A percentile compares a stretch with the other conserved stretches of the same genome.
phyloP scores from a whole-genome alignment of 2,797 vertebrate species.

The Hapalemur alaotrensis region DNA sequence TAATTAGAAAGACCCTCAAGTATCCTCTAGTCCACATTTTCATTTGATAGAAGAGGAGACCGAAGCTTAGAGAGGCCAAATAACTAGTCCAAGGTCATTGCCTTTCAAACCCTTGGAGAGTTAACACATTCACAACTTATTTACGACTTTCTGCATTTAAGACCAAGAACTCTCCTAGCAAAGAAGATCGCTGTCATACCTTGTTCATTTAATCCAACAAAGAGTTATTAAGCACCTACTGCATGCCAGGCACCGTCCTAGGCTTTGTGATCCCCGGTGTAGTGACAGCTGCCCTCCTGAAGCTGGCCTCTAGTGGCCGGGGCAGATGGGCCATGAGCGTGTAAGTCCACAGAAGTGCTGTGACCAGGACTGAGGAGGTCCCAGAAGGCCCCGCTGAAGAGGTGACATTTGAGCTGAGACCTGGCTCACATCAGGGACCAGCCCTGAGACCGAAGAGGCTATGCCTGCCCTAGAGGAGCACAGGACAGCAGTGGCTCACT shows the following conservation, averaged over 20 bases:
- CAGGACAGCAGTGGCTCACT: background rate
- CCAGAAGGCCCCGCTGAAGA: background rate
- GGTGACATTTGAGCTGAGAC: background rate
- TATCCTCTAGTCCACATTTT: background rate
- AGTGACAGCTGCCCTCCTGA: background rate
- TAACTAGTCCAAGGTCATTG: background rate
- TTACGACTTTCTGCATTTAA: background rate
- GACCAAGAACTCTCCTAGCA: background rate
- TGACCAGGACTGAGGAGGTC: background rate
- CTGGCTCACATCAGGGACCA: background rate
- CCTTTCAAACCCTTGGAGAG: background rate
- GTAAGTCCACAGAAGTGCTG: background rate
- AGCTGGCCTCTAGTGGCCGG: background rate
- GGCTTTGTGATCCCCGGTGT: too few species aligned
- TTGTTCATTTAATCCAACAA: background rate
- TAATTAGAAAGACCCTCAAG: background rate
- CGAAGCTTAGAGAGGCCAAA: background rate
- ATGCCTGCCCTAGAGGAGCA: background rate
- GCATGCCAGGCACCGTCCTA: background rate
- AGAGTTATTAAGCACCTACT: background rate
- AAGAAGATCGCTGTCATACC: background rate
- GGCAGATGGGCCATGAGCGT: background rate
- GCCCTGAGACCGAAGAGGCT: background rate
- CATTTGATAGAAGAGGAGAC: background rate
- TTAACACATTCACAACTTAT: background rate